Percentiles rank a stretch among this genome's conserved stretches.
Conservation (phyloP, 2,797 vertebrate genomes). For the Gila robusta region DNA sequence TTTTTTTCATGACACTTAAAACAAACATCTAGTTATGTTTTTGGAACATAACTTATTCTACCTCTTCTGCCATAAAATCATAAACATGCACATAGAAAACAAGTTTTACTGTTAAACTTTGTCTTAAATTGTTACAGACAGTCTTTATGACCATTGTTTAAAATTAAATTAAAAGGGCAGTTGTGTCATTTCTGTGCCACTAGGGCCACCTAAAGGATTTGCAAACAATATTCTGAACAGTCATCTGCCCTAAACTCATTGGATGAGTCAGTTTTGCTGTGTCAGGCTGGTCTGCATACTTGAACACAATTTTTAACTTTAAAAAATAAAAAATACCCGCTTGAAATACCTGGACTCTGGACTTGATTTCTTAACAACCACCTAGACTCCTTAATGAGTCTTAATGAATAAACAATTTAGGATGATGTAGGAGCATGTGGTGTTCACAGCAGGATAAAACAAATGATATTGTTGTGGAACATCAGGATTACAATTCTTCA, state of each 20-base stretch:
- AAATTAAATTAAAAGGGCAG: not conserved
- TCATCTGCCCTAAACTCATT: not conserved
- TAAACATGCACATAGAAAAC: not conserved
- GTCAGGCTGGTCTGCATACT: not conserved
- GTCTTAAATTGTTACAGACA: not conserved
- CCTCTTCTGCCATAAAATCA: not conserved
- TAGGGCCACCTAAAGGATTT: not conserved
- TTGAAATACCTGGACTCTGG: constrained; percentile 5
- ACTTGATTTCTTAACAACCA: not conserved
- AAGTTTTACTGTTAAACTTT: not conserved
- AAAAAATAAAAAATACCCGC: not conserved
- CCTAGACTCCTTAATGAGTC: not conserved
- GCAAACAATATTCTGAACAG: not conserved
- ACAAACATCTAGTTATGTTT: not conserved
- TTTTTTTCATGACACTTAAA: not conserved
- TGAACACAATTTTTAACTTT: not conserved
- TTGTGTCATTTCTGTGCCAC: not conserved
- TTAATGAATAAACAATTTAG: no score
- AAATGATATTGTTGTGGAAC: constrained; percentile 27
- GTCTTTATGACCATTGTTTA: not conserved
- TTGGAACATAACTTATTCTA: not conserved
- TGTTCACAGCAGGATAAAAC: constrained; percentile 24
- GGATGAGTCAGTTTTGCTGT: not conserved
- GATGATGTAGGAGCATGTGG: not conserved
- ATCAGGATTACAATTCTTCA: constrained; percentile 28